Evolutionary conservation across 2,797 vertebrate species (phyloP).

Genomic region (Masticophis lateralis): DNA sequence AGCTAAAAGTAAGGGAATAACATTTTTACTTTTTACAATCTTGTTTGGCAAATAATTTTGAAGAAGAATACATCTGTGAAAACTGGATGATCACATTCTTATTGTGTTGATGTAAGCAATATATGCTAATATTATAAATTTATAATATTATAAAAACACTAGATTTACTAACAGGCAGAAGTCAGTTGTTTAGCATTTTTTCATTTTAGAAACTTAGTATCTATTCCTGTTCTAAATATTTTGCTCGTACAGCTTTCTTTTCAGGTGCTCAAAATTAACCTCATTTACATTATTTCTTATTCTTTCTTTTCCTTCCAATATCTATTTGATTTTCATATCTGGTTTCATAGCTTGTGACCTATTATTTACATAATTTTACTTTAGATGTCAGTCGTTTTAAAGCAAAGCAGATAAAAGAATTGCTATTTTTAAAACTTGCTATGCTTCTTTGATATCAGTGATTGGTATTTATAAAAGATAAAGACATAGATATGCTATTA

Average conservation of each 20-base stretch:
- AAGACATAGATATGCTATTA: background rate
- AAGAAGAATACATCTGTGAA: slow-evolving; percentile 60
- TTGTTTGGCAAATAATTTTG: slow-evolving; percentile 65
- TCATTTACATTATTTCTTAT: background rate
- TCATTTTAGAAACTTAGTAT: slow-evolving; percentile 61
- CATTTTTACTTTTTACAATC: slow-evolving; percentile 73
- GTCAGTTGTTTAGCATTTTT: slow-evolving; percentile 52
- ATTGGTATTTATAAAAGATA: background rate
- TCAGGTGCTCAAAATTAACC: slow-evolving; percentile 31
- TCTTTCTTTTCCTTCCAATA: too few relatives aligned
- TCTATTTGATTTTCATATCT: background rate
- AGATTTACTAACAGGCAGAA: slow-evolving; percentile 9
- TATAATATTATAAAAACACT: background rate
- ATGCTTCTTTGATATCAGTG: background rate
- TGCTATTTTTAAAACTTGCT: background rate
- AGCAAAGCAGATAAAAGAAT: background rate
- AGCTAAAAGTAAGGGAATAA: slow-evolving; percentile 78
- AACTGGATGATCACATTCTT: slow-evolving; percentile 63
- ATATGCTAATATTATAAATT: slow-evolving; percentile 39
- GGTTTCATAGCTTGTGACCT: background rate
- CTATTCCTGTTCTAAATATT: slow-evolving; percentile 58
- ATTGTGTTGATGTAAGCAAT: slow-evolving; percentile 41
- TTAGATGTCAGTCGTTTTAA: background rate
- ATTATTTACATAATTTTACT: background rate
- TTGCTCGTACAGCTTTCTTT: slow-evolving; percentile 48